These are phyloP conservation scores for Theretra japonica DNA, from an alignment of 2,888 invertebrate genomes.

Conservation along the genomic window DNA sequence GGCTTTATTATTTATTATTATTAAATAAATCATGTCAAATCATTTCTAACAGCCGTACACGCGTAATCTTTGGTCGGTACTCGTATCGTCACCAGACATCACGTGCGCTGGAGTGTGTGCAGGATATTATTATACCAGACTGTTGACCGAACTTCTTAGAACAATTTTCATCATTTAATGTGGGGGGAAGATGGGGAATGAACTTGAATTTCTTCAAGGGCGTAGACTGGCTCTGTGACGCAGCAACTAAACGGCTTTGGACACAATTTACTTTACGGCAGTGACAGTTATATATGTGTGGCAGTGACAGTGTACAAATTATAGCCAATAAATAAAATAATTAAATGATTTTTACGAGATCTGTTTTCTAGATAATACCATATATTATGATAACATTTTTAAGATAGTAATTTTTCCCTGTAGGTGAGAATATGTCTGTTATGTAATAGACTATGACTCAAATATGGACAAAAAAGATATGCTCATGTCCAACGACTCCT, in stretches of 20 bases:
- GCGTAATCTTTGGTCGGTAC: conserved; percentile 1
- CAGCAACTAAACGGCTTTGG: not conserved
- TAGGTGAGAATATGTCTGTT: not conserved
- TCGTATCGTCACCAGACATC: not conserved
- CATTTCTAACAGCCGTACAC: not conserved
- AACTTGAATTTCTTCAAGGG: not conserved
- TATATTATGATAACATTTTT: not conserved
- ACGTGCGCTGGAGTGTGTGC: not conserved
- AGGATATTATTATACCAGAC: not conserved
- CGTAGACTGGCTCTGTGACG: not conserved
- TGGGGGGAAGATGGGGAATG: not conserved
- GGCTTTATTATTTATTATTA: too few species aligned
- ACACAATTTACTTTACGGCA: not conserved
- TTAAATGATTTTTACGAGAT: too few species aligned
- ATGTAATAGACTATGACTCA: not conserved
- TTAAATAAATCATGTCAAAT: not conserved
- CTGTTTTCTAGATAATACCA: too few species aligned
- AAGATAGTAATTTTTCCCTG: not conserved
- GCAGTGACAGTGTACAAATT: too few species aligned
- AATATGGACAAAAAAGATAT: not conserved
- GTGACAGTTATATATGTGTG: too few species aligned
- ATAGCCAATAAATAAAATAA: too few species aligned
- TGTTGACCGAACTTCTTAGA: not conserved
- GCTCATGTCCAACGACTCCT: not conserved
- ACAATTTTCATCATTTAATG: not conserved